Evolutionary conservation across 92 coral and sea anemone species (phyloP).

Genomic region (Desmophyllum pertusum): DNA sequence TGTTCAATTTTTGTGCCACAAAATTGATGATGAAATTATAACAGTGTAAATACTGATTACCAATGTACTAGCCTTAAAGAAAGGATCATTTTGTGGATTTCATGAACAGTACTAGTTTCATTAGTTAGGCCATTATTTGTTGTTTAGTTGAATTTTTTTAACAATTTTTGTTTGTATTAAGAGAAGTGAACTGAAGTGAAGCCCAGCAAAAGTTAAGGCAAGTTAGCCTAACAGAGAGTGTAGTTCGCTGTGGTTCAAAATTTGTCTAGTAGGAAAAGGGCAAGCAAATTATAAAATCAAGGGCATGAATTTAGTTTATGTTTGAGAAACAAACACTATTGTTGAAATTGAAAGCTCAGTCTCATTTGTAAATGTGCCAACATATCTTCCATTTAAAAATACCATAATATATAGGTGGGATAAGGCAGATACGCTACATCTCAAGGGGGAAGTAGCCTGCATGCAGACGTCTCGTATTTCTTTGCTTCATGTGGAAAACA

Average conservation of each 20-base stretch:
- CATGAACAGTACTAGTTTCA: not conserved
- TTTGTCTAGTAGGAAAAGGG: not conserved
- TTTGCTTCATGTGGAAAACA: no score
- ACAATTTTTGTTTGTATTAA: not conserved
- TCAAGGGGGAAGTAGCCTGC: no score
- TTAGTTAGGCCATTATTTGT: not conserved
- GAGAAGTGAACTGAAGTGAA: no score
- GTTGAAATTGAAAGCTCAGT: not conserved
- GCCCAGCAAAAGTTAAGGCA: not conserved
- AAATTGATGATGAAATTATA: not conserved
- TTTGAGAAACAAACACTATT: not conserved
- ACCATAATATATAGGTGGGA: no score
- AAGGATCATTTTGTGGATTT: not conserved
- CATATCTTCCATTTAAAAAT: not conserved
- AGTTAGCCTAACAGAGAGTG: not conserved
- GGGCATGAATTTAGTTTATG: not conserved
- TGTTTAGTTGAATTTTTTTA: not conserved
- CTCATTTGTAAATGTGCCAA: not conserved
- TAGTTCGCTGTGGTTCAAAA: not conserved
- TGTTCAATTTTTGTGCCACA: constrained; percentile 5
- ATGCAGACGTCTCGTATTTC: no score
- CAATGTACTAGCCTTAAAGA: not conserved
- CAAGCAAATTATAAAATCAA: not conserved
- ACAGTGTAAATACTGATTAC: constrained; percentile 3
- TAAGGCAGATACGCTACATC: not conserved